These are phyloP conservation scores for Rhinoraja longicauda DNA, from an alignment of 2,797 vertebrate species.

Conservation along the genomic window DNA sequence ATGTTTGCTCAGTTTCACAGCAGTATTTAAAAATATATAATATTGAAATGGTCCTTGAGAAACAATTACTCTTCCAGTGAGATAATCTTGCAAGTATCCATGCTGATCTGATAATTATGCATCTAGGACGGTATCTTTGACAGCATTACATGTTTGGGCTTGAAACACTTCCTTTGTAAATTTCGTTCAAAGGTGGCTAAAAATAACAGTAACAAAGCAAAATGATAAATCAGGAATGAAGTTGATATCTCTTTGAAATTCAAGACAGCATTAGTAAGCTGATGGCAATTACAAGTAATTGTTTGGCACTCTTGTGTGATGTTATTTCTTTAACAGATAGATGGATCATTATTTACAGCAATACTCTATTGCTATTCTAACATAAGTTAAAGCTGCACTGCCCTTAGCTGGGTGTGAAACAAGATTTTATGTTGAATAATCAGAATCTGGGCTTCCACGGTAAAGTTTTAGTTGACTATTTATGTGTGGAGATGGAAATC, in stretches of 20 bases:
- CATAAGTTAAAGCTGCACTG: neutral
- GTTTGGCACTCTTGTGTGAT: neutral
- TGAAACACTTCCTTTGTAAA: neutral
- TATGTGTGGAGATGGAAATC: neutral
- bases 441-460: neutral
- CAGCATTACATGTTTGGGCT: neutral
- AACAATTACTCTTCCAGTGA: neutral
- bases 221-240: conserved; percentile 11
- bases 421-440: neutral
- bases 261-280: neutral
- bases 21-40: neutral
- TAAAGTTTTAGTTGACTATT: neutral
- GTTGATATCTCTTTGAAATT: neutral
- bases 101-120: neutral
- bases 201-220: conserved; percentile 12
- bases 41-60: neutral
- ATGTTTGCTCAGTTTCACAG: neutral
- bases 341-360: conserved; percentile 22
- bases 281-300: neutral
- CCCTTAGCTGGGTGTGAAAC: neutral
- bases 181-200: neutral
- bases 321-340: neutral
- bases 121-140: neutral
- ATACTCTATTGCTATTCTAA: neutral
- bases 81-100: neutral